These are phyloP conservation scores for Sesamia nonagrioides DNA, from an alignment of 1,140 invertebrate genomes.

Conservation along the genomic window DNA sequence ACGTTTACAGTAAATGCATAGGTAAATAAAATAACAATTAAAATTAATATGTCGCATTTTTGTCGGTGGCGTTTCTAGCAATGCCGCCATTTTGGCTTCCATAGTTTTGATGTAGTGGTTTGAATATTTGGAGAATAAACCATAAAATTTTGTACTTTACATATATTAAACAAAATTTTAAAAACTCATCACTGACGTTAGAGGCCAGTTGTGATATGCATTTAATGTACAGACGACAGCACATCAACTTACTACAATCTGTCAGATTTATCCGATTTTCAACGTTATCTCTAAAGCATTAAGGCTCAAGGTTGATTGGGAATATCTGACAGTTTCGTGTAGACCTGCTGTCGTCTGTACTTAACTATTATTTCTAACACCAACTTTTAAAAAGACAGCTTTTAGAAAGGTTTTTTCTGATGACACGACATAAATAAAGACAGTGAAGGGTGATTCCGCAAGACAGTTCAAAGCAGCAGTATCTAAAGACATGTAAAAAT, in stretches of 20 bases:
- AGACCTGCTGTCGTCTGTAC: no score
- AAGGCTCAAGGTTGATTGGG: no score
- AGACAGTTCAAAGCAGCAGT: constrained; percentile 76
- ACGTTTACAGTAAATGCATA: constrained; percentile 72
- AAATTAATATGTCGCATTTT: constrained; percentile 66
- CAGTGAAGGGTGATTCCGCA: constrained; percentile 33
- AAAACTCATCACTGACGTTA: constrained; percentile 51
- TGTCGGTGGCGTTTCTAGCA: constrained; percentile 67
- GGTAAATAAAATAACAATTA: constrained; percentile 59
- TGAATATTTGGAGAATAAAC: constrained; percentile 64
- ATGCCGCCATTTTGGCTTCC: constrained; percentile 82
- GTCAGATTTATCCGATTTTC: no score
- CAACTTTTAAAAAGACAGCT: constrained; percentile 47
- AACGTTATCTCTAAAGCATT: no score
- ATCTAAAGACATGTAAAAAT: constrained; percentile 82
- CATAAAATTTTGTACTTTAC: constrained; percentile 78
- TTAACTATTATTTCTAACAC: constrained; percentile 42
- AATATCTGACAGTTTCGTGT: no score
- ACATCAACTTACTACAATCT: no score
- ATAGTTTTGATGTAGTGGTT: constrained; percentile 76
- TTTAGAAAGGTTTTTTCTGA: constrained; percentile 39
- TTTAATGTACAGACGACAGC: no score
- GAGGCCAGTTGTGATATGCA: constrained; percentile 70
- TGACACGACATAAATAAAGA: constrained; percentile 36
- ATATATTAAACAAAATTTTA: constrained; percentile 45